Base-by-base conservation (phyloP, 2,888 invertebrate species). In the Alcis repandata region DNA sequence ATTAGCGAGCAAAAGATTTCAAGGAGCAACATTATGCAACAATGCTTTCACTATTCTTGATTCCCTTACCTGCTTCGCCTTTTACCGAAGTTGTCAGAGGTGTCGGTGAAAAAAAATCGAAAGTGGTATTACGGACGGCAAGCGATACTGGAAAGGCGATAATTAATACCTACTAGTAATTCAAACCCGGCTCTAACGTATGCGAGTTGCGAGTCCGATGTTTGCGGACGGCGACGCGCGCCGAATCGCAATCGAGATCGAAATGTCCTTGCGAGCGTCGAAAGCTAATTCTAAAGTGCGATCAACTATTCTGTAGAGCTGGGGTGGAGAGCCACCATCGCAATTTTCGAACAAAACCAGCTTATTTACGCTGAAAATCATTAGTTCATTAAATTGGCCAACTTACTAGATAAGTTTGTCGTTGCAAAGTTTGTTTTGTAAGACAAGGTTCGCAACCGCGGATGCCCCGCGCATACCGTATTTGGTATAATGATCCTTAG, bases 251-350 rank as follows among this genome's bases (percentile, higher is more conserved):
- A 65, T 56, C 43, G 17, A 38, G 13, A 52, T 51, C 36, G 59
- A 61, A 68, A 65, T 66, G 89, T 89, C 90, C 90, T 91, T 90
- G 90, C 87, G 75, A 71, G 71, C 75, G 75, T 78, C 74, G 81
- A 80, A 81, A 82, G 83, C 80, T 79, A 76, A 81, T 77, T 75
- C 80, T 79, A 48, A 69, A 72, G 58, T 63, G 13, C 36, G 36
- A n/a, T 7, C 36, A 51, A 36, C 15, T 32, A 11, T 9, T 11
- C 20, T 36, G 36, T 3, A 13, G 13, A 36, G n/a, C 8, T 51
- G 13, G 6, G 8, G 19, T 13, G 13, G 8, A 20, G 51, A 19
- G 51, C 27, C 36, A 36, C 20, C 10, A n/a, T 36, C 36, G 51
- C 1, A 20, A 36, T 36, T 51, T 51, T 2, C 4, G 13, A 51